phyloP scores from a whole-genome alignment of 2,888 invertebrate genomes.

The Dicyrtoma fusca region DNA sequence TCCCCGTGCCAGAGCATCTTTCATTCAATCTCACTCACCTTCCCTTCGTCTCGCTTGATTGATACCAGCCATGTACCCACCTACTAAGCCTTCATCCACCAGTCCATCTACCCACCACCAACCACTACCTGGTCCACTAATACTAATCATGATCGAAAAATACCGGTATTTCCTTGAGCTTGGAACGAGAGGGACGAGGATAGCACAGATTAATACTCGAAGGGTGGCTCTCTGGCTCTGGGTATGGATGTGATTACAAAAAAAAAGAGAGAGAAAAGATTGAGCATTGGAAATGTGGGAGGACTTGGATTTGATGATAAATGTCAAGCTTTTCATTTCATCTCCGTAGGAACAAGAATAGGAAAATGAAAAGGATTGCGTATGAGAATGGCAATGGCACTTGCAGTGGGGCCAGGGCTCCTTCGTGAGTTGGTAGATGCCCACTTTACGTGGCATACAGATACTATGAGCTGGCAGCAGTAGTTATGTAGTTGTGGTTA shows the following conservation, averaged over 20 bases:
- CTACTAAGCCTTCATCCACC: too few relatives aligned
- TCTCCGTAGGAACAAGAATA: slow-evolving; percentile 32
- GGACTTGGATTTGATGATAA: slow-evolving; percentile 46
- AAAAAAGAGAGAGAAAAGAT: background rate
- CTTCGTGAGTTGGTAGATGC: too few relatives aligned
- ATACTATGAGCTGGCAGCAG: too few relatives aligned
- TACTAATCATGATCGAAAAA: slow-evolving; percentile 32
- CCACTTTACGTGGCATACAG: too few relatives aligned
- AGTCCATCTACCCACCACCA: too few relatives aligned
- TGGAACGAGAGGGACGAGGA: background rate
- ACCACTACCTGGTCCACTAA: background rate
- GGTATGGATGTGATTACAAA: background rate
- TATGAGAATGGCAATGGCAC: too few relatives aligned
- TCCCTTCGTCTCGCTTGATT: slow-evolving; percentile 14
- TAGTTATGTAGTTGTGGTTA: too few relatives aligned
- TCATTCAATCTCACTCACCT: slow-evolving; percentile 32
- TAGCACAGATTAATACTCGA: background rate
- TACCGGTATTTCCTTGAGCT: background rate
- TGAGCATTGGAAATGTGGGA: slow-evolving; percentile 39
- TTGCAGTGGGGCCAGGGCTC: too few relatives aligned
- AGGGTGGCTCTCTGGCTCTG: too few relatives aligned
- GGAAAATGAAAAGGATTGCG: background rate
- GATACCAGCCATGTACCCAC: slow-evolving; percentile 15
- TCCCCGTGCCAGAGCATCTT: slow-evolving; percentile 20
- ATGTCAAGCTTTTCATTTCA: slow-evolving; percentile 42